Percentiles rank a stretch among this genome's conserved stretches.
phyloP scores from a whole-genome alignment of 2,113 vertebrate species.

The Pteropus alecto region DNA sequence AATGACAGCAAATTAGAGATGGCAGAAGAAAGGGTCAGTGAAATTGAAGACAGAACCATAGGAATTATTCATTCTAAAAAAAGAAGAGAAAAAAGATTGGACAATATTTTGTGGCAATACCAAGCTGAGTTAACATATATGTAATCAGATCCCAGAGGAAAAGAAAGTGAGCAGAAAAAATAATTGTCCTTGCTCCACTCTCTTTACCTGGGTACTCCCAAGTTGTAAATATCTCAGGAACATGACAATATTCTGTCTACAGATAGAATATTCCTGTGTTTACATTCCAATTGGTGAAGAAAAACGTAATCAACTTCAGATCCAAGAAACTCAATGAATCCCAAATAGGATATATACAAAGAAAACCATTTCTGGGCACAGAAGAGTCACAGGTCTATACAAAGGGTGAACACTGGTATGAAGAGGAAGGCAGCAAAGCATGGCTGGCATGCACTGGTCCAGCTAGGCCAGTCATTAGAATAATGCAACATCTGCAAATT shows the following conservation, averaged over 20 bases:
- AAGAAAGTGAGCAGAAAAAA: neutral
- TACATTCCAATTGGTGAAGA: neutral
- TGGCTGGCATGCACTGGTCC: accelerated
- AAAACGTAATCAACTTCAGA: neutral
- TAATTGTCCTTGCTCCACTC: neutral
- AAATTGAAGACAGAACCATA: neutral
- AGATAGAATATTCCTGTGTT: neutral
- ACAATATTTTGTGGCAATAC: neutral
- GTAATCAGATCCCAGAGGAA: neutral
- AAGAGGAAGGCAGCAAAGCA: neutral
- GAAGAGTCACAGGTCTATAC: too few relatives aligned
- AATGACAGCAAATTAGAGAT: neutral
- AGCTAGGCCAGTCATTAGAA: too few relatives aligned
- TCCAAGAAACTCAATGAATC: neutral
- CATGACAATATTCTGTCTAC: neutral
- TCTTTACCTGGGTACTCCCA: neutral
- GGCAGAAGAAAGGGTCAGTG: neutral
- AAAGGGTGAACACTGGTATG: neutral
- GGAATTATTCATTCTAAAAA: neutral
- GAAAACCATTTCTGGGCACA: neutral
- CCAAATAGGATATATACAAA: neutral
- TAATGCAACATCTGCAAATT: neutral
- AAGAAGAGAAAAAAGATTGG: neutral
- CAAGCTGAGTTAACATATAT: neutral
- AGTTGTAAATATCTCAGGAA: neutral